Base-by-base conservation (phyloP, 2,888 invertebrate species). In the Dinocampus coccinellae region DNA sequence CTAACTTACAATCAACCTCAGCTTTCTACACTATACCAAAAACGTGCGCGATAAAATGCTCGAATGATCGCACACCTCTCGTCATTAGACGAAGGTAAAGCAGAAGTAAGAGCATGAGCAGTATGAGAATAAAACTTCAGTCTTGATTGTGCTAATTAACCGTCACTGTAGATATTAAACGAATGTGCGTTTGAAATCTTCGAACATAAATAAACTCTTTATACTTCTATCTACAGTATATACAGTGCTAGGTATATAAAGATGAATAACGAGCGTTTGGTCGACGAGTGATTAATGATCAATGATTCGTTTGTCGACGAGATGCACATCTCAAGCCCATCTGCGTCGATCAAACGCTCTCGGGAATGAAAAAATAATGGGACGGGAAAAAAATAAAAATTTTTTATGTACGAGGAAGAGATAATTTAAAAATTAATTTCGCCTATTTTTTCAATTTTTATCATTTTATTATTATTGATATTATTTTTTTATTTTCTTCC, bases 231-330 rank as follows among this genome's bases (percentile, higher is more conserved):
- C 16, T 10, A 24, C n/a, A n/a, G n/a, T n/a, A n/a, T n/a, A n/a
- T n/a, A n/a, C n/a, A n/a, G 34, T 55, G 22, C 62, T 16, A 47
- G 16, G 16, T 47, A 29, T 29, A 57, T 47, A 4, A 53, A 69
- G 69, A 69, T 71, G 66, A 66, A 71, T 71, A 66, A 66, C 66
- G 53, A 61, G 70, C 34, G 61, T 33, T 52, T 42, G 52, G 53
- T 42, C 53, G 64, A 60, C 62, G 58, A 57, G 70, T 77, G 75
- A 77, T 77, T 77, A 75, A 77, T 77, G 77, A 74, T 75, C 42
- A 22, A 1, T 63, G 69, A 69, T 62, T 69, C 65, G 66, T 75
- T 29, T 3, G 3, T 71, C 73, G 68, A 62, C 62, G 69, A 70
- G 69, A 72, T 70, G 55, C 71, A 57, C 65, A 75, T 74, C 72